Percentiles rank a stretch among this genome's conserved stretches.
Conservation (phyloP, 2,113 vertebrate species). For the Chaetura pelagica region DNA sequence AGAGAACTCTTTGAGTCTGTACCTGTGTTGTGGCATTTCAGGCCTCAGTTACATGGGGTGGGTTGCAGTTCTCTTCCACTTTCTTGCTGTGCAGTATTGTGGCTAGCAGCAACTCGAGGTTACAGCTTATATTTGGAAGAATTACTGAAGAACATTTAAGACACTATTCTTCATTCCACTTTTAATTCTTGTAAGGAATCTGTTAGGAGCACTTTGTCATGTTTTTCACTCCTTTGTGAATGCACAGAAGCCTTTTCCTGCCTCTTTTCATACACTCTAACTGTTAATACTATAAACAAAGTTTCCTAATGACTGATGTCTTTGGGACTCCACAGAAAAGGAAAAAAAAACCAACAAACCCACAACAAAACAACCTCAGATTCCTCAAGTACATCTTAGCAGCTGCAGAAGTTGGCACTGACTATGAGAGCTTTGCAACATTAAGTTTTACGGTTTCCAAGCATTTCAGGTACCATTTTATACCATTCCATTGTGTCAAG, state of each 20-base stretch:
- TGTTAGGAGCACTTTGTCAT: slow-evolving; percentile 27
- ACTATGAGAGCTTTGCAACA: slow-evolving; percentile 20
- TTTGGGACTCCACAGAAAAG: not conserved
- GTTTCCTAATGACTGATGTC: slow-evolving; percentile 46
- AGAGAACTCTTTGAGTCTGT: not conserved
- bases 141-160: slow-evolving; percentile 28
- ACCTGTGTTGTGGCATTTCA: not conserved
- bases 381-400: not conserved
- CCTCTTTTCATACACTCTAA: slow-evolving; percentile 25
- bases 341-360: not conserved
- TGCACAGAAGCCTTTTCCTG: slow-evolving; percentile 24
- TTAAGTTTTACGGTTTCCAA: slow-evolving; percentile 54
- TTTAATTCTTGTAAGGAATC: slow-evolving; percentile 22
- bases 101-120: not conserved
- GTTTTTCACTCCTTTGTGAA: slow-evolving; percentile 31
- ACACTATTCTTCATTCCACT: not conserved
- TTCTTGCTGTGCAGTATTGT: not conserved
- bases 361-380: not conserved
- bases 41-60: not conserved
- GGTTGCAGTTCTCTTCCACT: not conserved
- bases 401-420: slow-evolving; percentile 43
- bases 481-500: slow-evolving; percentile 65
- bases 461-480: slow-evolving; percentile 69
- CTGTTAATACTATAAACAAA: slow-evolving; percentile 31
- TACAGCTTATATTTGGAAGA: slow-evolving; percentile 39